Conservation (phyloP, 2,113 vertebrate genomes). For the Megatriorchis doriae region DNA sequence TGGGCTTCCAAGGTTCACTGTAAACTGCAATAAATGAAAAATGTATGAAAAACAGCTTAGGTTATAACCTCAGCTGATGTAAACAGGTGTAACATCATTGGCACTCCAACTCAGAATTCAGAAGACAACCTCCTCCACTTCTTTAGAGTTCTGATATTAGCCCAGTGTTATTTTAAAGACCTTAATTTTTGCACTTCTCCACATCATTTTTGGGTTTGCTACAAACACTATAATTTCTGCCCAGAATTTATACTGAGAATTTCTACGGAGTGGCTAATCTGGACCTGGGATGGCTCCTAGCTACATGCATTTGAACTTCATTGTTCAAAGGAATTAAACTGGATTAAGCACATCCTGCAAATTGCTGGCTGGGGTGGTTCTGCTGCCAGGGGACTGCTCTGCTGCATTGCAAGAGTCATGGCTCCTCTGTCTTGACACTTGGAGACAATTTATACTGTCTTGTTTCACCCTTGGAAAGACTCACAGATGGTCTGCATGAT, state of each 20-base stretch:
- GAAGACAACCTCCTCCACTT: background rate
- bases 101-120: background rate
- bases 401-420: background rate
- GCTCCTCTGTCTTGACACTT: conserved; percentile 28
- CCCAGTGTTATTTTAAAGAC: background rate
- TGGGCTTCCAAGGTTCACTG: background rate
- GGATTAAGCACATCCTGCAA: background rate
- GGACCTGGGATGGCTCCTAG: background rate
- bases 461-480: conserved; percentile 63
- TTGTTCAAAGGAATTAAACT: background rate
- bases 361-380: background rate
- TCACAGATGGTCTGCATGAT: conserved; percentile 65
- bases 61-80: background rate
- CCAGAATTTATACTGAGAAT: background rate
- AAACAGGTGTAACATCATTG: background rate
- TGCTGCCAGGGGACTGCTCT: background rate
- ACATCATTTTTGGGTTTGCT: background rate
- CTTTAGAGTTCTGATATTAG: background rate
- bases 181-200: background rate
- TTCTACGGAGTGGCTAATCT: background rate
- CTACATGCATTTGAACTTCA: background rate
- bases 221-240: background rate
- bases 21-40: background rate
- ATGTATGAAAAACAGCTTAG: background rate
- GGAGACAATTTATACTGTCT: conserved; percentile 59